These are phyloP conservation scores for Megaptera novaeangliae DNA, from an alignment of 2,113 vertebrate species.

Conservation along the genomic window DNA sequence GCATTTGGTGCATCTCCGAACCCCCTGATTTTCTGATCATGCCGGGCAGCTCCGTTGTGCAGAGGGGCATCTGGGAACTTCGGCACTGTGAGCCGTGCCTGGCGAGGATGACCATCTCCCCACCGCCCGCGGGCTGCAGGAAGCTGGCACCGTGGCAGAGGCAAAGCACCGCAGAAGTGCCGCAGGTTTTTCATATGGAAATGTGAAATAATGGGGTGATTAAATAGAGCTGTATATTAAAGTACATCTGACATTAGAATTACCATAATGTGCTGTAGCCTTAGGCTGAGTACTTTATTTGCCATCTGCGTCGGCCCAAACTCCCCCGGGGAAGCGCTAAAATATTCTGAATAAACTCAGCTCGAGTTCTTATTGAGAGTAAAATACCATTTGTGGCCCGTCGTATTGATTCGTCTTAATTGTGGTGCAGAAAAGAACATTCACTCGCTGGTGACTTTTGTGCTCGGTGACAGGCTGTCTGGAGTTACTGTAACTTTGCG, in stretches of 20 bases:
- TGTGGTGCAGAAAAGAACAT: slow-evolving; percentile 93
- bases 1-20: slow-evolving; percentile 58
- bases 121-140: slow-evolving; percentile 80
- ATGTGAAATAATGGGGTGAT: slow-evolving; percentile 99
- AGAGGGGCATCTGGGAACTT: slow-evolving; percentile 74
- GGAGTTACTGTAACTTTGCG: slow-evolving; percentile 83
- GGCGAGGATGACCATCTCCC: slow-evolving; percentile 82
- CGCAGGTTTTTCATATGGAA: slow-evolving; percentile 97
- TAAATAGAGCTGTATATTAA: slow-evolving; percentile 99
- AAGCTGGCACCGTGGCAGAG: slow-evolving; percentile 84
- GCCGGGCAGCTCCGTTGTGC: slow-evolving; percentile 67
- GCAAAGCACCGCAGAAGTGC: slow-evolving; percentile 84
- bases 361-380: slow-evolving; percentile 89
- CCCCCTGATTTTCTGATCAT: slow-evolving; percentile 70
- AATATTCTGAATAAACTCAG: slow-evolving; percentile 93
- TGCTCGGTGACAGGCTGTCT: slow-evolving; percentile 87
- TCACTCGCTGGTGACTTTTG: slow-evolving; percentile 90
- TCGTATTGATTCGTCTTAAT: slow-evolving; percentile 92
- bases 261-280: slow-evolving; percentile 99
- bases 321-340: slow-evolving; percentile 94
- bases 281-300: slow-evolving; percentile 99
- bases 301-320: slow-evolving; percentile 98
- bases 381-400: slow-evolving; percentile 91
- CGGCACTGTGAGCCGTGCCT: slow-evolving; percentile 75
- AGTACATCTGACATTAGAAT: slow-evolving; percentile 99